Base-by-base conservation (phyloP, 2,888 invertebrate species). In the Chloroclysta siterata region DNA sequence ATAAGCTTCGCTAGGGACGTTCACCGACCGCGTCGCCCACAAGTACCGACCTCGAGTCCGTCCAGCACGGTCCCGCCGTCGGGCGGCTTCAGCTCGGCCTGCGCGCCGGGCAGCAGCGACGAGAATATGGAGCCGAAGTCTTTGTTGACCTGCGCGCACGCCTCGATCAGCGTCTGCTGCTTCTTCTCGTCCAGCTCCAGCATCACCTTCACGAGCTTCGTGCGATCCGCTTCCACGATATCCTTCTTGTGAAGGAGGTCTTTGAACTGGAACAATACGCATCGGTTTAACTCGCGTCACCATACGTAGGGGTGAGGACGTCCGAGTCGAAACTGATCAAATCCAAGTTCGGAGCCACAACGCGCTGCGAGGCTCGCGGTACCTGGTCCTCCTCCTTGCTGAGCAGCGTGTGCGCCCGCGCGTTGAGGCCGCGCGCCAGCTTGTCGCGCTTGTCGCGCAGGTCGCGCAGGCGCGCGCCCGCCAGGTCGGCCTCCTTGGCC, bases 111-210 rank as follows among this genome's bases (percentile, higher is more conserved):
- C 74, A 99, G 93, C 68, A 99, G 93, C 1, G 97, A 96, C 67
- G 96, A 95, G 90, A 99, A 99, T 83, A 99, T 99, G 36, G 97
- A 96, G 10, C 98, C 97, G 87, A 99, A 99, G 93, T 99, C 99
- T 80, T 94, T 94, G 82, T 98, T 98, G 0, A 99, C 98, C 67
- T 96, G 95, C 72, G 95, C 94, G 94, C 97, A 97, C 2, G 99
- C 99, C 58, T 95, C 93, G 58, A 95, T 90, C 14, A 99, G 90
- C 10, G 97, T 97, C 70, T 94, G 94, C 78, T 96, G 96, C 87
- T 99, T 99, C 90, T 98, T 97, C 77, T 96, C 95, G 85, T 99
- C 99, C 81, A 99, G 93, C 80, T 97, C 96, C 17, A 94, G 94
- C 78, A 99, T 99, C 15, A 98, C 96, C 58, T 95, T 93, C 54